Percentiles rank a stretch among this genome's conserved stretches.
These are phyloP conservation scores for Drosophila kikkawai DNA, from an alignment of 1,140 invertebrate species.

Conservation along the genomic window DNA sequence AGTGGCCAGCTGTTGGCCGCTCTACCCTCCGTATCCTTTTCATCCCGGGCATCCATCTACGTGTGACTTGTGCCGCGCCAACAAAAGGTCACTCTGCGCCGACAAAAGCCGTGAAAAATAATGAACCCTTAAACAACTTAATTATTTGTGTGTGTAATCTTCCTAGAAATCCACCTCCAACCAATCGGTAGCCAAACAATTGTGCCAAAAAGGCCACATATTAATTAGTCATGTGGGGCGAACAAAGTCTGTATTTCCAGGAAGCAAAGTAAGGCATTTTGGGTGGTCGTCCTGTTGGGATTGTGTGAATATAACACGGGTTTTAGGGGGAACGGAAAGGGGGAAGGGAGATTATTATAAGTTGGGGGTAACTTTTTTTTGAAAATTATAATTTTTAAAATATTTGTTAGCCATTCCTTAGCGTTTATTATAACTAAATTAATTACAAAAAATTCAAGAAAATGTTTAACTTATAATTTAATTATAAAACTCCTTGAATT, in stretches of 20 bases:
- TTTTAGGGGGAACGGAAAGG: too few relatives aligned
- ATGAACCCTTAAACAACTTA: constrained; percentile 78
- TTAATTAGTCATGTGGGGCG: constrained; percentile 63
- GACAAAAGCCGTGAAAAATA: constrained; percentile 82
- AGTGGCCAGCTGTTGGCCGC: constrained; percentile 68
- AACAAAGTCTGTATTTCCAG: constrained; percentile 54
- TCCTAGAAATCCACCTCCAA: constrained; percentile 66
- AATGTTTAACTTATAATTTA: not conserved
- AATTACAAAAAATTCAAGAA: not conserved
- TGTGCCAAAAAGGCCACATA: constrained; percentile 78
- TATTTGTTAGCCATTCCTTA: not conserved
- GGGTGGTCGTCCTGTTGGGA: constrained; percentile 52
- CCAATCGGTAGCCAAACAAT: constrained; percentile 72
- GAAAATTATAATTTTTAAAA: not conserved
- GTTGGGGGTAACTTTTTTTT: not conserved
- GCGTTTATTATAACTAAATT: not conserved
- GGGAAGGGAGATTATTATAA: too few relatives aligned
- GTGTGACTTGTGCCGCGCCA: constrained; percentile 73
- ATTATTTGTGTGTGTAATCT: constrained; percentile 71
- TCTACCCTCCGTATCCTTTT: constrained; percentile 21
- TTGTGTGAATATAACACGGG: constrained; percentile 6
- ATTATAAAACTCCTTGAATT: too few relatives aligned
- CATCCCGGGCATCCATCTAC: constrained; percentile 23
- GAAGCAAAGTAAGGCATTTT: constrained; percentile 46
- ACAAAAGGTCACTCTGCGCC: constrained; percentile 49